Percentiles rank a stretch among this genome's conserved stretches.
These are phyloP conservation scores for Anser brachyrhynchus DNA, from an alignment of 2,113 vertebrate genomes.

Conservation along the genomic window DNA sequence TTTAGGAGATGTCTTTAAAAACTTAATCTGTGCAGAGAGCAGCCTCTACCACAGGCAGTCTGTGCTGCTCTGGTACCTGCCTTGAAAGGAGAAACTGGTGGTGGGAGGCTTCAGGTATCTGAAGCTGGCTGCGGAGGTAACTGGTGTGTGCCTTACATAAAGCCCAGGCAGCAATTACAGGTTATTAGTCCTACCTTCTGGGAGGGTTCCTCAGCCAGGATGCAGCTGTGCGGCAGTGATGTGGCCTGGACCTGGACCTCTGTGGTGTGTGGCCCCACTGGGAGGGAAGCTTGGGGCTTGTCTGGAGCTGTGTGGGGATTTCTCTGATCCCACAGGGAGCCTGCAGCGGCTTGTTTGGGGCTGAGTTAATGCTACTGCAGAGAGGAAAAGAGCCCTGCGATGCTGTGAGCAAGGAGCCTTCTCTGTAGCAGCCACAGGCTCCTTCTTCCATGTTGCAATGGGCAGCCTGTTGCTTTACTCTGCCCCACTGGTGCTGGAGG, in stretches of 20 bases:
- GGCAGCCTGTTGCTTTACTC: accelerated
- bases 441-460: accelerated
- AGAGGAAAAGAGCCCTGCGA: background rate
- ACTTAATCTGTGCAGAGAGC: background rate
- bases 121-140: too few relatives aligned
- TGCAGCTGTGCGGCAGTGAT: background rate
- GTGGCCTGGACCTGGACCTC: too few relatives aligned
- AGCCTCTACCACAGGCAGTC: background rate
- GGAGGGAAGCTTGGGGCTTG: background rate
- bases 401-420: too few relatives aligned
- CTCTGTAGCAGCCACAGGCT: accelerated
- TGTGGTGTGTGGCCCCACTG: too few relatives aligned
- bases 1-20: background rate
- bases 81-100: background rate
- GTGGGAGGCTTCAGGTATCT: background rate
- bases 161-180: background rate
- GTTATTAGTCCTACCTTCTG: too few relatives aligned
- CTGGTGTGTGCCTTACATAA: accelerated
- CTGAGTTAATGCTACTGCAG: background rate
- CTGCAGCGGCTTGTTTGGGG: background rate
- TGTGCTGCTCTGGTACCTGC: background rate
- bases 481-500: background rate
- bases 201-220: background rate
- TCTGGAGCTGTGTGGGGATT: background rate
- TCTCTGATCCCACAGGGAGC: background rate